phyloP scores from a whole-genome alignment of 1,140 invertebrate genomes.

The Heliconius himera region DNA sequence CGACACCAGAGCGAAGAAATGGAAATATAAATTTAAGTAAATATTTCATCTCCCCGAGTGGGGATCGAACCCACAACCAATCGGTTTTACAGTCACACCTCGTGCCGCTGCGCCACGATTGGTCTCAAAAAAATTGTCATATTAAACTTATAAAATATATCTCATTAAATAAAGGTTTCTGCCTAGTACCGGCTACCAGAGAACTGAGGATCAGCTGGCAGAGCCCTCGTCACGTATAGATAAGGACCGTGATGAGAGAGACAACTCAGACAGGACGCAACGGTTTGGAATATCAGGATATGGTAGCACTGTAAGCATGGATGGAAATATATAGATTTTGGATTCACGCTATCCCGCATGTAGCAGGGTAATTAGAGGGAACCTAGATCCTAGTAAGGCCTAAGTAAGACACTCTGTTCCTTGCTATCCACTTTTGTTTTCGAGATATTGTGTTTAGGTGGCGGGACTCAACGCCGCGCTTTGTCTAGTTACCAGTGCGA shows the following conservation, averaged over 20 bases:
- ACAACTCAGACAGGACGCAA: slow-evolving; percentile 67
- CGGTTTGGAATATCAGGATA: slow-evolving; percentile 75
- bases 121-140: too few relatives aligned
- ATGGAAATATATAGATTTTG: neutral
- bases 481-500: neutral
- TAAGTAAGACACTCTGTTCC: neutral
- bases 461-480: neutral
- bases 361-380: too few relatives aligned
- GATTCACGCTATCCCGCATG: too few relatives aligned
- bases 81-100: too few relatives aligned
- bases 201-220: slow-evolving; percentile 74
- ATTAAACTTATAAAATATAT: neutral
- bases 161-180: slow-evolving; percentile 41
- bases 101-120: too few relatives aligned
- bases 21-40: too few relatives aligned
- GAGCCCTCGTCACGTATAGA: slow-evolving; percentile 68
- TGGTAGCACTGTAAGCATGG: slow-evolving; percentile 56
- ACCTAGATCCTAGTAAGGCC: too few relatives aligned
- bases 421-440: neutral
- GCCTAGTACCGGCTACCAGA: slow-evolving; percentile 62
- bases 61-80: too few relatives aligned
- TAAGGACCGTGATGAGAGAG: slow-evolving; percentile 57
- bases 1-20: too few relatives aligned
- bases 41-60: too few relatives aligned
- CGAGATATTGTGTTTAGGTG: neutral